Percentiles rank a stretch among this genome's conserved stretches.
These are phyloP conservation scores for Hypotaenidia okinawae DNA, from an alignment of 2,797 vertebrate genomes.

Conservation along the genomic window DNA sequence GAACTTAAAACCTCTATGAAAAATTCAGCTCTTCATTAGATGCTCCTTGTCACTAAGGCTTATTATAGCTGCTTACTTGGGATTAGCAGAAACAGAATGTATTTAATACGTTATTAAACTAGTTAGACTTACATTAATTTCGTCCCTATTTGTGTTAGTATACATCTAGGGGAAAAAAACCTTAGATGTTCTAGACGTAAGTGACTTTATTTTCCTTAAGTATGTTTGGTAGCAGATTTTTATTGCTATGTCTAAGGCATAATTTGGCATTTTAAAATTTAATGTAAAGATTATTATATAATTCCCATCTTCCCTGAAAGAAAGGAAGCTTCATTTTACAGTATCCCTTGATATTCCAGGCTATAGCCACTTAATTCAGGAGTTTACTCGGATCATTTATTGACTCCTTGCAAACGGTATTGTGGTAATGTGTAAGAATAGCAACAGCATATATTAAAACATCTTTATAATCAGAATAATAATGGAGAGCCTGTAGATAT, in stretches of 20 bases:
- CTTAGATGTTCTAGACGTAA: background rate
- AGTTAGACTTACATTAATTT: constrained; percentile 17
- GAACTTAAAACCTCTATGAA: constrained; percentile 52
- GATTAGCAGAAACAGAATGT: constrained; percentile 49
- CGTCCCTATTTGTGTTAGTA: background rate
- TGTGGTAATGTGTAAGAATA: constrained; percentile 51
- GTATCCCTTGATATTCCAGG: constrained; percentile 17
- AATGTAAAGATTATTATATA: constrained; percentile 24
- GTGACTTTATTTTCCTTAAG: background rate
- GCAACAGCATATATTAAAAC: constrained; percentile 45
- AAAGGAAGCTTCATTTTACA: constrained; percentile 7
- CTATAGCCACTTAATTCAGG: background rate
- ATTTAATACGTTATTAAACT: constrained; percentile 54
- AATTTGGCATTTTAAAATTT: constrained; percentile 48
- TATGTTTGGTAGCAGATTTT: background rate
- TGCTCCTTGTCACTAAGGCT: constrained; percentile 55
- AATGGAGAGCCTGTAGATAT: constrained; percentile 44
- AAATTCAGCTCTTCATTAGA: constrained; percentile 58
- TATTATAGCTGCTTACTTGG: constrained; percentile 27
- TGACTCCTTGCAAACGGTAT: constrained; percentile 6
- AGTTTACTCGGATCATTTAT: constrained; percentile 28
- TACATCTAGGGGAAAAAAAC: background rate
- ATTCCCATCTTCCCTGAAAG: background rate
- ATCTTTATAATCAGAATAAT: constrained; percentile 43
- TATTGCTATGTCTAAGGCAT: background rate